Conservation (phyloP, 1,140 invertebrate species). For the Antheraea pernyi region DNA sequence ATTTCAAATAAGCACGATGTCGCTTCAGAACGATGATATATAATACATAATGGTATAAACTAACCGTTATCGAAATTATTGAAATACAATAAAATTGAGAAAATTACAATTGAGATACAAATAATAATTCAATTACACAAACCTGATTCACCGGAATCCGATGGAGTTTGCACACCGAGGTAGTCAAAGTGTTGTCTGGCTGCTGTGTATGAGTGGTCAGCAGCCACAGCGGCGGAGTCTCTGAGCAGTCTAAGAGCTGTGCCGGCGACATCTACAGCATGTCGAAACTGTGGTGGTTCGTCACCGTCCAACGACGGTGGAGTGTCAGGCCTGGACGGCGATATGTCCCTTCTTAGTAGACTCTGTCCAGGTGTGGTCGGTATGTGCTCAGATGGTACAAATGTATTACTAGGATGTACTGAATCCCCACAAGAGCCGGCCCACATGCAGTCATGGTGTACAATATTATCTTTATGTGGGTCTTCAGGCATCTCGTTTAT, state of each 20-base stretch:
- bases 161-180: slow-evolving; percentile 89
- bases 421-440: slow-evolving; percentile 67
- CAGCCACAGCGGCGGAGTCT: slow-evolving; percentile 68
- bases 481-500: slow-evolving; percentile 59
- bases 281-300: slow-evolving; percentile 69
- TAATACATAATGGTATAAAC: slow-evolving; percentile 3
- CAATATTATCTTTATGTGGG: slow-evolving; percentile 60
- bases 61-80: too few relatives aligned
- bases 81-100: background rate
- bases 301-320: slow-evolving; percentile 67
- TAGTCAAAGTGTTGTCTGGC: slow-evolving; percentile 80
- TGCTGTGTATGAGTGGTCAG: slow-evolving; percentile 86
- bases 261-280: slow-evolving; percentile 63
- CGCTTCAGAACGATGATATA: slow-evolving; percentile 29
- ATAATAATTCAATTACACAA: slow-evolving; percentile 26
- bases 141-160: slow-evolving; percentile 89
- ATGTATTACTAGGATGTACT: slow-evolving; percentile 58
- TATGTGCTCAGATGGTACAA: slow-evolving; percentile 53
- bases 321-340: slow-evolving; percentile 56
- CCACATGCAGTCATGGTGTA: slow-evolving; percentile 78
- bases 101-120: background rate
- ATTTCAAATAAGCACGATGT: slow-evolving; percentile 44
- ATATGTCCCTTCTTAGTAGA: slow-evolving; percentile 52
- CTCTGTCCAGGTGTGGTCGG: slow-evolving; percentile 56
- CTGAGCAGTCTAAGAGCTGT: slow-evolving; percentile 59